These are phyloP conservation scores for Nysson spinosus DNA, from an alignment of 2,888 invertebrate species.

Conservation along the genomic window DNA sequence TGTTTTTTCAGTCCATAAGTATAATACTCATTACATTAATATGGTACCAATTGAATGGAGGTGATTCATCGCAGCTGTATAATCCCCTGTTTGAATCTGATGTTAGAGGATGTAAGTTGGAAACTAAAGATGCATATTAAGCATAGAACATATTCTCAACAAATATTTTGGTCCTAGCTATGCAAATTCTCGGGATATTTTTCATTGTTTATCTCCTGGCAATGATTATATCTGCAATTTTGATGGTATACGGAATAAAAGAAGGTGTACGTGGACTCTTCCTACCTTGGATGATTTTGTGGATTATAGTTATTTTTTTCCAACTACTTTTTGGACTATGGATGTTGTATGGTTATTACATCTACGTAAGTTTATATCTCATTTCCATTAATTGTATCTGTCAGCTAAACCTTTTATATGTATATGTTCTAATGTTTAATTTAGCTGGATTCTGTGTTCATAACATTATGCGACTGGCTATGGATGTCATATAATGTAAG, in stretches of 20 bases:
- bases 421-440: too few relatives aligned
- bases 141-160: conserved; percentile 1
- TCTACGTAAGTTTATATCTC: conserved; percentile 85
- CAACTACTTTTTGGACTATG: conserved; percentile 90
- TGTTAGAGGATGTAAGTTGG: conserved; percentile 78
- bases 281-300: conserved; percentile 87
- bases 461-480: conserved; percentile 86
- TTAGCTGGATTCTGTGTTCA: conserved; percentile 88
- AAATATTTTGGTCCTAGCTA: conserved; percentile 80
- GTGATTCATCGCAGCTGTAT: conserved; percentile 92
- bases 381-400: not conserved
- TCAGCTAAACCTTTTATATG: too few relatives aligned
- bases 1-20: conserved; percentile 81
- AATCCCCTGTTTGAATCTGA: conserved; percentile 94
- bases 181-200: conserved; percentile 84
- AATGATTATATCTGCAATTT: conserved; percentile 80
- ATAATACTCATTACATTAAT: conserved; percentile 86
- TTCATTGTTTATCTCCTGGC: conserved; percentile 81
- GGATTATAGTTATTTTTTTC: conserved; percentile 85
- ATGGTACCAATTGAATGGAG: conserved; percentile 89
- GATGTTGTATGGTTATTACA: conserved; percentile 93
- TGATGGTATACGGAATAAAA: conserved; percentile 83
- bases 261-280: conserved; percentile 88
- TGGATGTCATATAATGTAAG: conserved; percentile 94
- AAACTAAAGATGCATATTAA: not conserved